Percentiles rank a stretch among this genome's conserved stretches.
Evolutionary conservation across 1,140 invertebrate species (phyloP).

Genomic region (Macrocentrus cingulum): DNA sequence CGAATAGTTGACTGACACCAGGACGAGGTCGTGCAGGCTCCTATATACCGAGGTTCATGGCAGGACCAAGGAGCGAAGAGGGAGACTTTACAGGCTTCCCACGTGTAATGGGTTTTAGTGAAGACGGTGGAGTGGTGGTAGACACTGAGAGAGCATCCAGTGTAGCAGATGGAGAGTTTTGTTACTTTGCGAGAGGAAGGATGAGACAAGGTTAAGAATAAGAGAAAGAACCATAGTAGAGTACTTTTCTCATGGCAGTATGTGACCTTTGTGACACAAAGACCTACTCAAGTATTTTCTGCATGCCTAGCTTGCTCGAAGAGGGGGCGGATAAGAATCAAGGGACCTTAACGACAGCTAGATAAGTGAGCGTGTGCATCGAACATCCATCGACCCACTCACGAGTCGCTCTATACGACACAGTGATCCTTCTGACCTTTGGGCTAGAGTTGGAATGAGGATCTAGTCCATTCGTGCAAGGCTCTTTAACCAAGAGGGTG

Average conservation of each 20-base stretch:
- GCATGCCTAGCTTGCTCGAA: not conserved
- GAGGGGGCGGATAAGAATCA: constrained; percentile 10
- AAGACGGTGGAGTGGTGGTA: constrained; percentile 15
- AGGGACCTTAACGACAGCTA: constrained; percentile 25
- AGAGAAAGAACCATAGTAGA: constrained; percentile 20
- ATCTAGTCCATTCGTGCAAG: constrained; percentile 36
- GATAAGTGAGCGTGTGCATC: constrained; percentile 1
- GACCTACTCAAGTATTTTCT: constrained; percentile 50
- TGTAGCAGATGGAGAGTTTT: constrained; percentile 16
- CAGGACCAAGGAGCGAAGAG: constrained; percentile 15
- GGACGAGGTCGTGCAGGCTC: constrained; percentile 36
- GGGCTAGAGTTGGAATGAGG: constrained; percentile 29
- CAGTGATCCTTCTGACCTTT: constrained; percentile 37
- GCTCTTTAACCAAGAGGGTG: not conserved
- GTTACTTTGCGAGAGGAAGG: constrained; percentile 4
- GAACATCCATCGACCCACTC: not conserved
- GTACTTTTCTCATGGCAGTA: constrained; percentile 37
- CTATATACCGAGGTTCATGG: constrained; percentile 48
- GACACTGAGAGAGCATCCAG: constrained; percentile 21
- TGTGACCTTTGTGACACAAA: constrained; percentile 58
- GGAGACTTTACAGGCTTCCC: constrained; percentile 10
- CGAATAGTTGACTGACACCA: constrained; percentile 50
- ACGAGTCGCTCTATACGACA: constrained; percentile 31
- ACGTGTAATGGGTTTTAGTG: constrained; percentile 9
- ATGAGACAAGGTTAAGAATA: not conserved